Conservation (phyloP, 2,888 invertebrate genomes). For the Hyposoter didymator region DNA sequence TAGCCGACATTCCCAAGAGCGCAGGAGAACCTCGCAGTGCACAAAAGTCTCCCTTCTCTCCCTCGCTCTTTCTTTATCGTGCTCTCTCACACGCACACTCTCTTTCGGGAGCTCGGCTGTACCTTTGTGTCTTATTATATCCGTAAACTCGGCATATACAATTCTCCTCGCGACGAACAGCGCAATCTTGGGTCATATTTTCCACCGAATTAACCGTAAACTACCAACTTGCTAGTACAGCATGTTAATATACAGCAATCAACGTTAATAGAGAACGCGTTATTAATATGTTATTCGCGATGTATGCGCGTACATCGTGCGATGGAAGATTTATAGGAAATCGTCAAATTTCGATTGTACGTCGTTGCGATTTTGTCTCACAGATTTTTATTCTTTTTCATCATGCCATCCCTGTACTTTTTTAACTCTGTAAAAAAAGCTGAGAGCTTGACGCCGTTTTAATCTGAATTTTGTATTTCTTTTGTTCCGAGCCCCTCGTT, state of each 20-base stretch:
- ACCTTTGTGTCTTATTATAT: conserved; percentile 3
- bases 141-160: background rate
- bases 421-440: background rate
- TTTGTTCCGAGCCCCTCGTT: conserved; percentile 15
- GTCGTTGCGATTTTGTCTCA: conserved; percentile 1
- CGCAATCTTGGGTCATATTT: conserved; percentile 62
- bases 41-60: conserved; percentile 47
- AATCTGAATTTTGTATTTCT: conserved; percentile 13
- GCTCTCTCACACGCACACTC: conserved; percentile 24
- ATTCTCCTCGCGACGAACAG: conserved; percentile 29
- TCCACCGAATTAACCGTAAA: conserved; percentile 62
- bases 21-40: conserved; percentile 49
- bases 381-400: conserved; percentile 8
- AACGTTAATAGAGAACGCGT: conserved; percentile 48
- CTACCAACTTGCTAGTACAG: conserved; percentile 34
- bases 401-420: conserved; percentile 8
- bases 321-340: conserved; percentile 19
- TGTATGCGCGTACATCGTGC: too few relatives aligned
- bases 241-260: conserved; percentile 47
- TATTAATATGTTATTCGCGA: background rate
- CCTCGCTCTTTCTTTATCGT: background rate
- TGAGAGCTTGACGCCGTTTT: background rate
- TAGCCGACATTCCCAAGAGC: conserved; percentile 64
- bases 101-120: conserved; percentile 9
- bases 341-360: background rate